phyloP scores from a whole-genome alignment of 2,888 invertebrate species.

The Trilocha varians region DNA sequence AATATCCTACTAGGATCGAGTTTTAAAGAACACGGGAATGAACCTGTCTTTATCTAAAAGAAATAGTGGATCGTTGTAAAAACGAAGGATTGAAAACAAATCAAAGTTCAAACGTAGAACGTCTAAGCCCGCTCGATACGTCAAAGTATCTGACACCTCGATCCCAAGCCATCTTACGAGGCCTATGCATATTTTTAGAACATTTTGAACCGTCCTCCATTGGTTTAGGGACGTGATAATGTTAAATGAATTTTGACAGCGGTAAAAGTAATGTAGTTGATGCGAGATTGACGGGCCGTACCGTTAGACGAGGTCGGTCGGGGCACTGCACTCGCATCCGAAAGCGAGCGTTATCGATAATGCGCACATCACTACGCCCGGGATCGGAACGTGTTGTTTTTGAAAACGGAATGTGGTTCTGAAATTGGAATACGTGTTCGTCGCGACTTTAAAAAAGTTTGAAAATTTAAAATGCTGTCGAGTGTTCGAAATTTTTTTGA shows the following conservation, averaged over 20 bases:
- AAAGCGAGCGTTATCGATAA: constrained; percentile 51
- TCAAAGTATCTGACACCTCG: constrained; percentile 45
- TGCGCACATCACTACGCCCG: constrained; percentile 47
- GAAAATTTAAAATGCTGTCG: constrained; percentile 21
- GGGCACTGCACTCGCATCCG: constrained; percentile 46
- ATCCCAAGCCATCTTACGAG: constrained; percentile 13
- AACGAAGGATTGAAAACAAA: constrained; percentile 24
- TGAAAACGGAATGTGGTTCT: constrained; percentile 56
- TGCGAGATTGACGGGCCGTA: constrained; percentile 52
- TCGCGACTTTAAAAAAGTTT: constrained; percentile 29
- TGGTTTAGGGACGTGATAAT: constrained; percentile 28
- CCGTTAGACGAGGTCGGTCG: constrained; percentile 48
- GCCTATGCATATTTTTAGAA: constrained; percentile 12
- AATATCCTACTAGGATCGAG: background rate
- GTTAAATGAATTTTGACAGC: constrained; percentile 27
- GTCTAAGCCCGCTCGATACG: constrained; percentile 30
- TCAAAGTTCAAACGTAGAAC: constrained; percentile 28
- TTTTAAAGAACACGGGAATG: constrained; percentile 3
- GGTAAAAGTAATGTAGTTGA: constrained; percentile 42
- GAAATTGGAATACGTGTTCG: constrained; percentile 49
- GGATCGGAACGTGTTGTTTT: constrained; percentile 35
- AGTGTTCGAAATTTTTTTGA: too few relatives aligned
- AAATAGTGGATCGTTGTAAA: constrained; percentile 9
- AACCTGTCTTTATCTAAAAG: constrained; percentile 3
- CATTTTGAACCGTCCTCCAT: constrained; percentile 29